phyloP scores from a whole-genome alignment of 2,797 vertebrate species.

The Cossypha heuglini region DNA sequence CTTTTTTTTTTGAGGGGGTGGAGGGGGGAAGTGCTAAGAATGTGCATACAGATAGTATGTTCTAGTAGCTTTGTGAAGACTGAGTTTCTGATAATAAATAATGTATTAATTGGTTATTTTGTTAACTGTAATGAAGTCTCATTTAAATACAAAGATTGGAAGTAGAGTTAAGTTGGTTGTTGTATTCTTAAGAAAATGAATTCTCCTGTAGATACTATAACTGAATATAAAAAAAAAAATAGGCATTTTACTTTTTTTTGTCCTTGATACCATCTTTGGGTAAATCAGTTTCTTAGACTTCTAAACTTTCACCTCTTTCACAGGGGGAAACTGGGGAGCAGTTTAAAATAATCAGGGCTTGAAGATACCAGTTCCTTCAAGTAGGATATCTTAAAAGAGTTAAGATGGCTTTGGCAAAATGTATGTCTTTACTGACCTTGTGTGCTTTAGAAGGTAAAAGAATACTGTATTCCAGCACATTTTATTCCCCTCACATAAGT shows the following conservation, averaged over 20 bases:
- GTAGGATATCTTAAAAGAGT: neutral
- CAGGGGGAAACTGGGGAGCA: neutral
- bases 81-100: neutral
- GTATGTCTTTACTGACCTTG: neutral
- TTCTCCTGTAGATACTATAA: neutral
- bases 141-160: neutral
- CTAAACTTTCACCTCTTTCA: neutral
- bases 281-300: neutral
- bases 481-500: neutral
- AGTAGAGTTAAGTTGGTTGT: neutral
- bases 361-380: neutral
- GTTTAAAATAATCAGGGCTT: neutral
- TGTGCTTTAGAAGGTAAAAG: neutral
- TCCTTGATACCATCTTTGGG: neutral
- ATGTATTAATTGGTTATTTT: neutral
- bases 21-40: neutral
- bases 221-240: neutral
- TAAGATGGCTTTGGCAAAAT: slow-evolving; percentile 1
- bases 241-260: neutral
- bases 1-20: too few species aligned
- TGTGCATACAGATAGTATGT: neutral
- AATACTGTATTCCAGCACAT: slow-evolving; percentile 34
- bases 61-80: neutral
- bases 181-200: neutral
- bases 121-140: neutral